Evolutionary conservation across 2,888 invertebrate species (phyloP), one percentile per base, ranked within the genome.

Genomic region (Homarus gammarus): DNA sequence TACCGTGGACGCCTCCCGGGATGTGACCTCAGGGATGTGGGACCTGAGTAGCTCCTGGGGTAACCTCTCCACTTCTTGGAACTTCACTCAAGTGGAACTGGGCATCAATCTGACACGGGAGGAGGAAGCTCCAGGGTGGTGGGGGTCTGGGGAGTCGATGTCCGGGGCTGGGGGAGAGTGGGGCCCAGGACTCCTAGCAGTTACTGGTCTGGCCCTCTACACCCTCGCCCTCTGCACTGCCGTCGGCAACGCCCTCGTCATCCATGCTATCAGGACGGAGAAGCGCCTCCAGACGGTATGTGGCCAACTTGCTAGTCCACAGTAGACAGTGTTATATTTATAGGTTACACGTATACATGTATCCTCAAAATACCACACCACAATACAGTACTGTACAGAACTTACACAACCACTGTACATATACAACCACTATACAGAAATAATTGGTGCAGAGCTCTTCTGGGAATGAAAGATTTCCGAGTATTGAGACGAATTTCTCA

Each of bases 251-350:
- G 94, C 94, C 2, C 93, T 95, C 93, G 95, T 95, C 5, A 93
- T 95, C 22, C 94, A 95, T 91, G 94, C 94, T 15, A 94, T 95
- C 12, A 92, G 94, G 22, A 94, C 94, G 0, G 94, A 95, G 92
- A 93, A 94, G 78, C 93, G 94, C 40, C 93, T 95, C 0, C 94
- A 94, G 92, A 94, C 94, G 92, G 94, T 94, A 92, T 93, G 94
- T 93, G 44, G 44, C 44, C 6, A 44, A 8, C 6, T 5, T 44
- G 6, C 64, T 22, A 27, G 27, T 64, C 27, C 27, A 64, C 64
- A n/a, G n/a, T n/a, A n/a, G n/a, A n/a, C n/a, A n/a, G n/a, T n/a
- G n/a, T n/a, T n/a, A n/a, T n/a, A n/a, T n/a, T n/a, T n/a, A n/a
- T n/a, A n/a, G n/a, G n/a, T 12, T 1, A 44, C 44, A 77, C 36